Conservation (phyloP, 2,888 invertebrate species). For the Nomada flava region DNA sequence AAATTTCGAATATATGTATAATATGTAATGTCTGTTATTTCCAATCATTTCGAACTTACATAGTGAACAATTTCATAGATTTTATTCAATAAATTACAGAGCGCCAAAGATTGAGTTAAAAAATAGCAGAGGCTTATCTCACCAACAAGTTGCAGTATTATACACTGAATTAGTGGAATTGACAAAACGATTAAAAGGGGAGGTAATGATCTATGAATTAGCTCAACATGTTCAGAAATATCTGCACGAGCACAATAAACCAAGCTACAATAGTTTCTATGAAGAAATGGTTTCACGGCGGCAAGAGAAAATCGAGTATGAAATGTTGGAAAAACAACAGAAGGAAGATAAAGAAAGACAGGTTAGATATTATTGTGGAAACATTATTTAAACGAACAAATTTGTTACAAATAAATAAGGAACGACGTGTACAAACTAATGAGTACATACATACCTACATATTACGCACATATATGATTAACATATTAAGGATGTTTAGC, state of each 20-base stretch:
- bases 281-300: slow-evolving; percentile 94
- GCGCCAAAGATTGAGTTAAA: slow-evolving; percentile 89
- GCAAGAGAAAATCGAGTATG: slow-evolving; percentile 88
- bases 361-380: slow-evolving; percentile 57
- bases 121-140: slow-evolving; percentile 92
- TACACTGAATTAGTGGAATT: slow-evolving; percentile 87
- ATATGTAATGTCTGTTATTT: too few species aligned
- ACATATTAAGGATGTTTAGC: not conserved
- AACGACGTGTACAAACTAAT: too few species aligned
- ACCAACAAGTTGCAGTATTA: slow-evolving; percentile 88
- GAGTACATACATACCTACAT: too few species aligned
- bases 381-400: not conserved
- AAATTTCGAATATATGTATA: too few species aligned
- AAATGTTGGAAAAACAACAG: slow-evolving; percentile 87
- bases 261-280: slow-evolving; percentile 92
- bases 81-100: slow-evolving; percentile 83
- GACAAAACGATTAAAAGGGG: slow-evolving; percentile 87
- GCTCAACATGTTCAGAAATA: slow-evolving; percentile 92
- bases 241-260: slow-evolving; percentile 92
- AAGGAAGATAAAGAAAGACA: slow-evolving; percentile 87
- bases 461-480: not conserved
- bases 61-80: not conserved
- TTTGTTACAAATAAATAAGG: not conserved
- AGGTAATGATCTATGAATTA: slow-evolving; percentile 95
- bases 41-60: too few species aligned